Conservation (phyloP, 2,888 invertebrate genomes). For the Eristalinus sepulchralis region DNA sequence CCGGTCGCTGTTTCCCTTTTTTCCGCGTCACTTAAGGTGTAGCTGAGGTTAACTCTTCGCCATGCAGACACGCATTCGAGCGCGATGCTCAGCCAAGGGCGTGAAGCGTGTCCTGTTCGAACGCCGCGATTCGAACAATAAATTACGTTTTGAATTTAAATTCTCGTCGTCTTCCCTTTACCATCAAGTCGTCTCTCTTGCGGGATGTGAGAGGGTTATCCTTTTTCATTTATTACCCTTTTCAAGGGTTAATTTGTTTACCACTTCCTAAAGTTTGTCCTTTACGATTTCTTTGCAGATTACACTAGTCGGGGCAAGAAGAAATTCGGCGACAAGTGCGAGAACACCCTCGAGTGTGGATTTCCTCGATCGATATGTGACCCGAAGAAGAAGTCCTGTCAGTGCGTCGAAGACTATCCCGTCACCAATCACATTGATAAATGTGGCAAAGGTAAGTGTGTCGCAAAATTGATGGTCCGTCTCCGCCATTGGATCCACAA, state of each 20-base stretch:
- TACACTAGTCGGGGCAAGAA: slow-evolving; percentile 83
- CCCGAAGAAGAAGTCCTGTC: slow-evolving; percentile 85
- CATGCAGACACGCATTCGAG: neutral
- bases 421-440: slow-evolving; percentile 92
- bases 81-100: neutral
- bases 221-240: slow-evolving; percentile 37
- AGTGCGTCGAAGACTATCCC: slow-evolving; percentile 87
- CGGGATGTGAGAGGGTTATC: neutral
- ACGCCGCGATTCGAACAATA: slow-evolving; percentile 8
- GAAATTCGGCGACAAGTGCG: slow-evolving; percentile 90
- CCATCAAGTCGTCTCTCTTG: neutral
- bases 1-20: neutral
- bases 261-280: slow-evolving; percentile 8
- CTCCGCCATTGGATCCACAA: neutral
- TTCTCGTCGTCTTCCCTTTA: neutral
- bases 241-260: slow-evolving; percentile 28
- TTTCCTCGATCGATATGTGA: slow-evolving; percentile 89
- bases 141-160: slow-evolving; percentile 18
- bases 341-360: slow-evolving; percentile 86
- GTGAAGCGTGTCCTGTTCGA: neutral
- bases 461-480: neutral
- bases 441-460: slow-evolving; percentile 88
- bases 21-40: neutral
- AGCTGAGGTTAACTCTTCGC: slow-evolving; percentile 10
- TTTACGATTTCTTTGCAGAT: slow-evolving; percentile 77